A percentile compares a stretch with the other conserved stretches of the same genome.
Evolutionary conservation across 1,140 invertebrate genomes (phyloP).

Genomic region (Drosophila littoralis): DNA sequence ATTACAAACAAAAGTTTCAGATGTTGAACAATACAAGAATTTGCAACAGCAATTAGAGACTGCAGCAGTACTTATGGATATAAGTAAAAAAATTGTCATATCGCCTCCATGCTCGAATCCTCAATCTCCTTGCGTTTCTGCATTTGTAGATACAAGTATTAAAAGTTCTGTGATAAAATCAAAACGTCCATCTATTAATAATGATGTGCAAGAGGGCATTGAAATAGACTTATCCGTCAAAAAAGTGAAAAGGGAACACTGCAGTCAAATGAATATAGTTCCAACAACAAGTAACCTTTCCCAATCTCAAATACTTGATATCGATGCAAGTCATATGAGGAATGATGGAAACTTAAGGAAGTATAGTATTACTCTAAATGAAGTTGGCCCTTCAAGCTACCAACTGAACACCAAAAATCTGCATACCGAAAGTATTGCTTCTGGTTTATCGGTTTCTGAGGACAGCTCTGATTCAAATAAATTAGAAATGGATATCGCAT

Average conservation of each 20-base stretch:
- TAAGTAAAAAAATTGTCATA: conserved; percentile 84
- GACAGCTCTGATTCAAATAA: conserved; percentile 81
- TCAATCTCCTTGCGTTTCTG: conserved; percentile 78
- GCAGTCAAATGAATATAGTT: conserved; percentile 49
- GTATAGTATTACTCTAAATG: conserved; percentile 69
- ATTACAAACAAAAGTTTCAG: conserved; percentile 37
- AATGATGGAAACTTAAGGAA: conserved; percentile 57
- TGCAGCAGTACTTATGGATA: conserved; percentile 83
- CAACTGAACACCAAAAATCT: conserved; percentile 52
- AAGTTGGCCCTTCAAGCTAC: conserved; percentile 50
- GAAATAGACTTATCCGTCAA: conserved; percentile 83
- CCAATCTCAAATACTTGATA: conserved; percentile 63
- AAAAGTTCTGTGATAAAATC: conserved; percentile 84
- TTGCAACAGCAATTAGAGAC: conserved; percentile 83
- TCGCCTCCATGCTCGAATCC: conserved; percentile 83
- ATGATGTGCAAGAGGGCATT: conserved; percentile 65
- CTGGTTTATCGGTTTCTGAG: conserved; percentile 62
- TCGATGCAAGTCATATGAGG: conserved; percentile 48
- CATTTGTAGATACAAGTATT: conserved; percentile 78
- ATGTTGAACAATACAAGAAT: conserved; percentile 71
- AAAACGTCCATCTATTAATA: conserved; percentile 77
- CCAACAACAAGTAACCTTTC: conserved; percentile 50
- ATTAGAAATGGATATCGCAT: conserved; percentile 80
- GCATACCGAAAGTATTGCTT: conserved; percentile 44
- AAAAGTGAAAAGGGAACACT: conserved; percentile 66